A percentile compares a stretch with the other conserved stretches of the same genome.
These are phyloP conservation scores for Archips xylosteana DNA, from an alignment of 2,888 invertebrate species.

Conservation along the genomic window DNA sequence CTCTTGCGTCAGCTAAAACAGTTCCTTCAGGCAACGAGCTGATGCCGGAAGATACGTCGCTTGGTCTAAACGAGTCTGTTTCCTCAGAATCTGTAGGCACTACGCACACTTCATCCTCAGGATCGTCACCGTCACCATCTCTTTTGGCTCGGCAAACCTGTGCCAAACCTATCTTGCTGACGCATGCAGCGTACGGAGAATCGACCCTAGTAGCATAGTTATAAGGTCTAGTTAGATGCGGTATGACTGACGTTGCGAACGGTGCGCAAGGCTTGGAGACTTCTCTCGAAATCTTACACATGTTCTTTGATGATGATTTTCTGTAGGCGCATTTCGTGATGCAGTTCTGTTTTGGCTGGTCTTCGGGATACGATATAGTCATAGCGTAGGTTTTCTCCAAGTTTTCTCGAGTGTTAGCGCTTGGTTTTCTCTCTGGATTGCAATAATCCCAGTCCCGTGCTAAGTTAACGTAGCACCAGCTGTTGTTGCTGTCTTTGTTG, in stretches of 20 bases:
- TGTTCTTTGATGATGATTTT: background rate
- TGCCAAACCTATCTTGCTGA: background rate
- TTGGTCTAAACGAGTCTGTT: background rate
- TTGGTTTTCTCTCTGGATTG: background rate
- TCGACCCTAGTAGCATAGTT: background rate
- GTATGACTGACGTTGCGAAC: background rate
- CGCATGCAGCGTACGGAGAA: background rate
- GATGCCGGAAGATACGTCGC: background rate
- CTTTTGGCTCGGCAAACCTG: background rate
- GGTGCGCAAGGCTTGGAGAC: background rate
- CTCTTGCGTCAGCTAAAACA: background rate
- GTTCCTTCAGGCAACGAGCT: background rate
- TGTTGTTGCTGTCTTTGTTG: background rate
- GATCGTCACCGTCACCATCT: background rate
- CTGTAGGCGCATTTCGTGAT: background rate
- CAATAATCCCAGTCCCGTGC: background rate
- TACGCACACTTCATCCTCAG: background rate
- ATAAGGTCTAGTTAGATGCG: background rate
- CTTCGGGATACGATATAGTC: background rate
- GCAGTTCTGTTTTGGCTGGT: background rate
- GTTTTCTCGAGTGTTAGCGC: background rate
- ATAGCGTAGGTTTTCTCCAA: background rate
- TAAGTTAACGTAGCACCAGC: background rate
- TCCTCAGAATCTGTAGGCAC: background rate
- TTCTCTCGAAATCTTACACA: background rate